Evolutionary conservation across 2,888 invertebrate species (phyloP).

Genomic region (Limulus polyphemus): DNA sequence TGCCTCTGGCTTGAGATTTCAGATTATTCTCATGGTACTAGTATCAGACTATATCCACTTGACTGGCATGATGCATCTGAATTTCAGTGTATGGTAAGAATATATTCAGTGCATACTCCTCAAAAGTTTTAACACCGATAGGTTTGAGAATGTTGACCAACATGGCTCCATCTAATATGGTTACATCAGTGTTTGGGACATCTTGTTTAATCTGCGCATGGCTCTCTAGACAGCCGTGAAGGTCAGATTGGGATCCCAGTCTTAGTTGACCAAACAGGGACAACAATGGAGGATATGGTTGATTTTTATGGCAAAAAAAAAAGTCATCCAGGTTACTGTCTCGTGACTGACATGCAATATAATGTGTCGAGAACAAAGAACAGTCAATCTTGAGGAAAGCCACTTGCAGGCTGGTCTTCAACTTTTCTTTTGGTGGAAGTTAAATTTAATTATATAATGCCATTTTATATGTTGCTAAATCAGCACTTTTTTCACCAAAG

Average conservation of each 20-base stretch:
- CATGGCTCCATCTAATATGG: neutral
- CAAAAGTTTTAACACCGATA: neutral
- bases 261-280: neutral
- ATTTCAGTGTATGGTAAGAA: too few species aligned
- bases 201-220: neutral
- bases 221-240: too few species aligned
- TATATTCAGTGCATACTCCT: neutral
- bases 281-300: neutral
- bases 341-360: neutral
- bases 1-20: neutral
- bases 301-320: neutral
- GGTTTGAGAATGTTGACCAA: neutral
- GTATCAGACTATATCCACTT: neutral
- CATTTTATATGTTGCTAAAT: too few species aligned
- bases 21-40: neutral
- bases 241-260: neutral
- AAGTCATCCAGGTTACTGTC: neutral
- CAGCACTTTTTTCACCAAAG: too few species aligned
- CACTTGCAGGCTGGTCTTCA: too few species aligned
- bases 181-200: neutral
- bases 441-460: too few species aligned
- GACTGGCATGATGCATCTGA: neutral
- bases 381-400: slow-evolving; percentile 3
- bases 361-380: neutral
- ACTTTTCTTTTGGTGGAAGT: too few species aligned